These are phyloP conservation scores for Podarcis siculus DNA, from an alignment of 2,797 vertebrate species.

Conservation along the genomic window DNA sequence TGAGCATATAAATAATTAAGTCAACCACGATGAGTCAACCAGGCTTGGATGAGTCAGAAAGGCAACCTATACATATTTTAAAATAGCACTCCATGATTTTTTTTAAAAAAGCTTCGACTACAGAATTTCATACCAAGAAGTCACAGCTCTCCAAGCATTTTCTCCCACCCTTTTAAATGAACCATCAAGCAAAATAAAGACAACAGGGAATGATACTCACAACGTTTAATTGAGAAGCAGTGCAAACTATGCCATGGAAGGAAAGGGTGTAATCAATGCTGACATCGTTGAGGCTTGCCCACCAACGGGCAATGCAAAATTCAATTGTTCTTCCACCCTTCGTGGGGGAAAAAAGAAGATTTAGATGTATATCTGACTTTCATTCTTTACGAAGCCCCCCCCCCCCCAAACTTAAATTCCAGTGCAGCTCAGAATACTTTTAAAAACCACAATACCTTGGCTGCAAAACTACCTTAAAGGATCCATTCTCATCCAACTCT, in stretches of 20 bases:
- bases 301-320: slow-evolving; percentile 97
- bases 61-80: no score
- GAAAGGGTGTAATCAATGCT: slow-evolving; percentile 92
- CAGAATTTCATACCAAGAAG: not conserved
- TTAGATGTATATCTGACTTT: slow-evolving; percentile 7
- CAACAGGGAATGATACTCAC: slow-evolving; percentile 79
- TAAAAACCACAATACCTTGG: not conserved
- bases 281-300: slow-evolving; percentile 97
- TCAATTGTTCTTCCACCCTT: slow-evolving; percentile 93
- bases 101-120: not conserved
- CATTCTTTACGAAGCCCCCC: not conserved
- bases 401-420: not conserved
- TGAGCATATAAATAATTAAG: not conserved
- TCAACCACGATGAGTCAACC: no score
- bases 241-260: slow-evolving; percentile 91
- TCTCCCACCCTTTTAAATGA: rapidly evolving
- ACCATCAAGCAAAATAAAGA: slow-evolving; percentile 26
- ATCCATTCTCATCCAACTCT: not conserved
- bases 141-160: not conserved
- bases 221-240: slow-evolving; percentile 90
- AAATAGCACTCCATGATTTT: no score
- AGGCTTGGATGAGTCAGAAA: no score
- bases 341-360: slow-evolving; percentile 3
- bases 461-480: not conserved
- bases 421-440: not conserved